Base-by-base conservation (phyloP, 23 tunicate genomes). In the Trididemnum miniatum region DNA sequence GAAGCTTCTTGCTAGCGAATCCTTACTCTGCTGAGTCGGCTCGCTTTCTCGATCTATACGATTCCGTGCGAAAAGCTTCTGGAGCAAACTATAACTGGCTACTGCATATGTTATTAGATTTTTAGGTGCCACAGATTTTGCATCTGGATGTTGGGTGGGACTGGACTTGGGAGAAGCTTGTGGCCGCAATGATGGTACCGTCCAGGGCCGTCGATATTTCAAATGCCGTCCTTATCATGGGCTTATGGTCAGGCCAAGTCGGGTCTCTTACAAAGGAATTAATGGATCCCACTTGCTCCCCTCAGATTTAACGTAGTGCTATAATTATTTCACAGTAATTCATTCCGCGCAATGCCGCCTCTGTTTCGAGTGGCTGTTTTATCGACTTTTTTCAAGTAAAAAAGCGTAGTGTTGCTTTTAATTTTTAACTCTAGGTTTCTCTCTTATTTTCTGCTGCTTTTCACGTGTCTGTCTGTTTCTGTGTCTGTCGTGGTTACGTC, bases 101-200 rank as follows among this genome's bases (percentile, higher is more conserved):
- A n/a, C n/a, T n/a, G n/a, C n/a, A n/a, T n/a, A n/a, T 44, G 54
- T 62, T 62, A 12, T 18, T 24, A 87, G 92, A 40, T 92, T 82
- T 65, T 44, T 92, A 26, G 97, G 97, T 1, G 82, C 71, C 52
- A 92, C 97, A 4, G 71, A 72, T 25, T 92, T 92, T 73, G 79
- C 92, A 18, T n/a, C 71, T 9, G 97, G 97, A 22, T 20, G 87
- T 0, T 92, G 97, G 97, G 92, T 92, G 33, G 97, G 97, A 1
- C 63, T 83, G 23, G 92, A 92, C 35, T 82, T 92, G 32, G 37
- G 81, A 9, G 73, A 44, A 0, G 65, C 88, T 0, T 29, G 33
- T 23, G 97, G 97, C 30, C 65, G 73, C 34, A 92, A 92, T 65
- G 92, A 92, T 63, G 97, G 97, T 0, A 85, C 92, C 22, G 97